Evolutionary conservation across 2,888 invertebrate genomes (phyloP).

Genomic region (Eilema caniola): DNA sequence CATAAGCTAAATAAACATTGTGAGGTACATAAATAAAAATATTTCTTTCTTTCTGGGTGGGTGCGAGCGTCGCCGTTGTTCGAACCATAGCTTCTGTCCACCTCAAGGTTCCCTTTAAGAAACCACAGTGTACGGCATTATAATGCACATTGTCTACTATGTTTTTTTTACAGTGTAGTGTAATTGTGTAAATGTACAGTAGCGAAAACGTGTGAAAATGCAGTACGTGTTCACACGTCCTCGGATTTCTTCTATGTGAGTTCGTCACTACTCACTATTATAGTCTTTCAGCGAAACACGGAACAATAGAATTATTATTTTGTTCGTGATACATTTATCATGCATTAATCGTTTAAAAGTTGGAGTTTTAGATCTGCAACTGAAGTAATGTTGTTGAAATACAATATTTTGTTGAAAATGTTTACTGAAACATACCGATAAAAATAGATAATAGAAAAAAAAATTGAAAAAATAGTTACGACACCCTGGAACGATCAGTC

Average conservation of each 20-base stretch:
- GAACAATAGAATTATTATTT: not conserved
- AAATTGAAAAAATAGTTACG: too few relatives aligned
- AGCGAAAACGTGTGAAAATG: not conserved
- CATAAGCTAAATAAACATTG: too few relatives aligned
- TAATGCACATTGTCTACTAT: not conserved
- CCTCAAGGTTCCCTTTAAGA: not conserved
- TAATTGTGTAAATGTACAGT: slow-evolving; percentile 1
- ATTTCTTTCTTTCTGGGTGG: too few relatives aligned
- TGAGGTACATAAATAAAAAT: too few relatives aligned
- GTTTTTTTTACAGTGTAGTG: not conserved
- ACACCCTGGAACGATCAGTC: too few relatives aligned
- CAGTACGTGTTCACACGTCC: not conserved
- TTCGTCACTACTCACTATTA: not conserved
- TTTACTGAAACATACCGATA: too few relatives aligned
- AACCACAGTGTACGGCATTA: not conserved
- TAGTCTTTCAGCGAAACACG: not conserved
- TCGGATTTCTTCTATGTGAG: not conserved
- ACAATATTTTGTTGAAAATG: not conserved
- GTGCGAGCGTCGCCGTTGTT: too few relatives aligned
- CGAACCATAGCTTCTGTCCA: not conserved
- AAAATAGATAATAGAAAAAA: too few relatives aligned
- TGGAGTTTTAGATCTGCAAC: not conserved
- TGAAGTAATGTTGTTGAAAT: not conserved
- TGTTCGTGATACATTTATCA: not conserved
- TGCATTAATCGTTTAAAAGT: too few relatives aligned